These are phyloP conservation scores for Nanorana parkeri DNA, from an alignment of 2,113 vertebrate species.

Conservation along the genomic window DNA sequence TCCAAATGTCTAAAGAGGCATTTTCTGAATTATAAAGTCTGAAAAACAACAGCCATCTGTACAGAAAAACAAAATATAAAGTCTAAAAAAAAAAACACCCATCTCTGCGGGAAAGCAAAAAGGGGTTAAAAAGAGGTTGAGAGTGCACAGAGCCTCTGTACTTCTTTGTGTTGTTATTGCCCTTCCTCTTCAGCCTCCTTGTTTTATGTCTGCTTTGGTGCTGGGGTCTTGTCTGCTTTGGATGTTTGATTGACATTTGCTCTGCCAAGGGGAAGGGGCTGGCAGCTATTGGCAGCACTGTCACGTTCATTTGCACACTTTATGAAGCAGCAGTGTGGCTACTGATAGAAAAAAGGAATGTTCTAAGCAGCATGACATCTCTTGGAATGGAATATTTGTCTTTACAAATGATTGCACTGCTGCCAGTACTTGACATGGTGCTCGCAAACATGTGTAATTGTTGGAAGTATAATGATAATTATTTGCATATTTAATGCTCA, in stretches of 20 bases:
- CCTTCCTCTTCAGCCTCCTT: slow-evolving; percentile 72
- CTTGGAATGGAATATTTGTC: slow-evolving; percentile 92
- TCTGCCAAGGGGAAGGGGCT: slow-evolving; percentile 81
- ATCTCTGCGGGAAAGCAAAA: neutral
- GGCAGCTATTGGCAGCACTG: slow-evolving; percentile 77
- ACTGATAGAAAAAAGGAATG: slow-evolving; percentile 87
- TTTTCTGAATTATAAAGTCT: no score
- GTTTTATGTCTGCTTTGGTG: slow-evolving; percentile 77
- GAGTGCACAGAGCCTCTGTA: neutral
- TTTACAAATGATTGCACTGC: slow-evolving; percentile 81
- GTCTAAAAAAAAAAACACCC: no score
- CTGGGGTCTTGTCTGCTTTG: slow-evolving; percentile 74
- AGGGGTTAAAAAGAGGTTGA: neutral
- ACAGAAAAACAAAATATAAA: no score
- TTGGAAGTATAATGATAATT: slow-evolving; percentile 86
- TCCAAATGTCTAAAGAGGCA: no score
- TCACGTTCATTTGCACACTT: slow-evolving; percentile 83
- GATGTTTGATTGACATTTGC: slow-evolving; percentile 92
- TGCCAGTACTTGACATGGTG: slow-evolving; percentile 83
- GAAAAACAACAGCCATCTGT: no score
- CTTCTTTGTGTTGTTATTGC: slow-evolving; percentile 52
- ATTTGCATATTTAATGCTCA: slow-evolving; percentile 88
- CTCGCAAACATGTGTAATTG: slow-evolving; percentile 86
- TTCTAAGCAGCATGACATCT: slow-evolving; percentile 95
- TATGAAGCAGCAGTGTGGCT: slow-evolving; percentile 88